These are phyloP conservation scores for Steinernema khuongi DNA, from an alignment of 1,140 invertebrate genomes.

Conservation along the genomic window DNA sequence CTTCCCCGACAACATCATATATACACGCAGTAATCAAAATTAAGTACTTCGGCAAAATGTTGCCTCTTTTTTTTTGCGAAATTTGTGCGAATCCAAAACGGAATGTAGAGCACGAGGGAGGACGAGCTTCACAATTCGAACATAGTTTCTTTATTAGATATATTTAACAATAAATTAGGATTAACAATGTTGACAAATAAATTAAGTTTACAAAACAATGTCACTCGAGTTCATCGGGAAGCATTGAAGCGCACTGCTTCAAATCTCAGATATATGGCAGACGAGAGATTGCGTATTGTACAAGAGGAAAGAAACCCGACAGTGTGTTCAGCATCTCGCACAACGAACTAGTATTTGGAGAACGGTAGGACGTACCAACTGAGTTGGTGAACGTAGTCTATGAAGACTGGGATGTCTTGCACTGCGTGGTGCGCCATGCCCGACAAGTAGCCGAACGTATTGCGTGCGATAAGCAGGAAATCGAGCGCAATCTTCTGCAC, in stretches of 20 bases:
- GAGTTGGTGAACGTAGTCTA: conserved; percentile 39
- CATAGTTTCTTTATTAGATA: not conserved
- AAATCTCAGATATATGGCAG: conserved; percentile 12
- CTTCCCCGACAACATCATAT: not conserved
- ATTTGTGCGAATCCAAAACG: too few relatives aligned
- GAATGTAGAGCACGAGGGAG: too few relatives aligned
- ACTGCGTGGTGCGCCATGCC: conserved; percentile 63
- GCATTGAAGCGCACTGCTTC: not conserved
- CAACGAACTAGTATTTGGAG: conserved; percentile 22
- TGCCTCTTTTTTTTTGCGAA: too few relatives aligned
- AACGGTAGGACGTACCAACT: conserved; percentile 27
- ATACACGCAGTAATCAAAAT: not conserved
- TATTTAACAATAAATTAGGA: not conserved
- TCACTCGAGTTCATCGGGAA: conserved; percentile 16
- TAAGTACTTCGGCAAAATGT: conserved; percentile 10
- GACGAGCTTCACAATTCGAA: not conserved
- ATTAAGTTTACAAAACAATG: not conserved
- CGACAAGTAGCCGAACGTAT: conserved; percentile 64
- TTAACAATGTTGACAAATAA: not conserved
- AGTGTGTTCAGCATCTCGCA: not conserved
- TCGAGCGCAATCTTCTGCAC: conserved; percentile 61
- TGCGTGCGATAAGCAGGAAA: conserved; percentile 62
- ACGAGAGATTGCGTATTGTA: not conserved
- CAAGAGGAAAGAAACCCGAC: conserved; percentile 9
- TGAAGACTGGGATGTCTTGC: conserved; percentile 41